Evolutionary conservation across 2,888 invertebrate genomes (phyloP).

Genomic region (Nasonia oneida): DNA sequence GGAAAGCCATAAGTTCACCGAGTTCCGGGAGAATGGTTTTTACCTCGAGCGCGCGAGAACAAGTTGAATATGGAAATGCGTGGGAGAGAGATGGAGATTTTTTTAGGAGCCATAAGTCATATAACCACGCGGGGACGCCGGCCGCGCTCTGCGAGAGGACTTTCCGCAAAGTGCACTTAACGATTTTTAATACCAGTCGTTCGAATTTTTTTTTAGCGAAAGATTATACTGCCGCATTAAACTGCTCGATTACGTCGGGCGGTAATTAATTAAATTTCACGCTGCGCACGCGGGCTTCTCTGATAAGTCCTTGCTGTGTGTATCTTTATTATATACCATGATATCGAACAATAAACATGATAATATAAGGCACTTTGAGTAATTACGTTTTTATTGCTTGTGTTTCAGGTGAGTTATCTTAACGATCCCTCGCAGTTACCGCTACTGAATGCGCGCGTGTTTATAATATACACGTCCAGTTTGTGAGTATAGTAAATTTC

Average conservation of each 20-base stretch:
- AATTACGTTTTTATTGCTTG: conserved; percentile 25
- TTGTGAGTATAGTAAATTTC: conserved; percentile 3
- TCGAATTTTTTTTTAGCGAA: background rate
- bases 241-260: background rate
- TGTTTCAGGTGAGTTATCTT: conserved; percentile 46
- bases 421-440: background rate
- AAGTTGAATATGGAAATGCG: conserved; percentile 19
- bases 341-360: conserved; percentile 9
- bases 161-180: background rate
- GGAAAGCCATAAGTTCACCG: conserved; percentile 26
- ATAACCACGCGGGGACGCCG: background rate
- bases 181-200: background rate
- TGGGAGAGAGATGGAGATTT: conserved; percentile 13
- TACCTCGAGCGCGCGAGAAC: conserved; percentile 4
- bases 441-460: background rate
- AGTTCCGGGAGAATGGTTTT: conserved; percentile 36
- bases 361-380: conserved; percentile 1
- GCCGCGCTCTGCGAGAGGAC: background rate
- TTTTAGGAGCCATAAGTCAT: conserved; percentile 10
- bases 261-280: background rate
- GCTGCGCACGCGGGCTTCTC: background rate
- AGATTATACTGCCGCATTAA: background rate
- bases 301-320: background rate
- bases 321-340: background rate
- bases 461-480: background rate